phyloP scores from a whole-genome alignment of 2,888 invertebrate species.

The Oscheius myriophilus region DNA sequence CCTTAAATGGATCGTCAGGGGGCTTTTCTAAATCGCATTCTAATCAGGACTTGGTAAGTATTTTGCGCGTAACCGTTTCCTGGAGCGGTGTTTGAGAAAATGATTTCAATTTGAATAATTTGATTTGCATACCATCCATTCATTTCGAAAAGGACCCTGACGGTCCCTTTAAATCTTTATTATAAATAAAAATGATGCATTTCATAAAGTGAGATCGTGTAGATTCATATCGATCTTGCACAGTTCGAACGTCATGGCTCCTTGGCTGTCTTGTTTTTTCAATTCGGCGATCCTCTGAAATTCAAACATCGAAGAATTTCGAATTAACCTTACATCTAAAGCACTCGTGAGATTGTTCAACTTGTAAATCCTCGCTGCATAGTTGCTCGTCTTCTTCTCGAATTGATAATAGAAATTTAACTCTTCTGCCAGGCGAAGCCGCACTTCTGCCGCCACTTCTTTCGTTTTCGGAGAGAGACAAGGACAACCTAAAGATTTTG shows the following conservation, averaged over 20 bases:
- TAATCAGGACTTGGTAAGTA: no score
- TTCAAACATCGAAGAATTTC: not conserved
- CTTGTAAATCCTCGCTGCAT: conserved; percentile 5
- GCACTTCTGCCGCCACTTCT: not conserved
- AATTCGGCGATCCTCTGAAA: conserved; percentile 18
- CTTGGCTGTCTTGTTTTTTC: conserved; percentile 11
- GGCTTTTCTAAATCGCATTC: no score
- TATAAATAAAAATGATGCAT: no score
- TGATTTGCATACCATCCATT: no score
- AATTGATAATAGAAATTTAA: conserved; percentile 11
- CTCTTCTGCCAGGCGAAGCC: not conserved
- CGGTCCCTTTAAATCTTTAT: no score
- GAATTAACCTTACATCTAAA: conserved; percentile 6
- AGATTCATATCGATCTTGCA: conserved; percentile 20
- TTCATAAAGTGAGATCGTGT: no score
- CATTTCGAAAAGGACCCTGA: no score
- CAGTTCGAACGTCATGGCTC: conserved; percentile 5
- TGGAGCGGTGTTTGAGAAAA: no score
- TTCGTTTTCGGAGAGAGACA: conserved; percentile 1
- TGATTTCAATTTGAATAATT: no score
- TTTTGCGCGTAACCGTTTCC: no score
- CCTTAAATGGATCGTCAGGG: no score
- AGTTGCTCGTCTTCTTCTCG: conserved; percentile 6
- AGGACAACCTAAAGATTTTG: no score
- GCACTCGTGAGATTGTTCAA: conserved; percentile 9